These are phyloP conservation scores for Montipora capitata DNA, from an alignment of 92 coral and sea anemone species.

Conservation along the genomic window DNA sequence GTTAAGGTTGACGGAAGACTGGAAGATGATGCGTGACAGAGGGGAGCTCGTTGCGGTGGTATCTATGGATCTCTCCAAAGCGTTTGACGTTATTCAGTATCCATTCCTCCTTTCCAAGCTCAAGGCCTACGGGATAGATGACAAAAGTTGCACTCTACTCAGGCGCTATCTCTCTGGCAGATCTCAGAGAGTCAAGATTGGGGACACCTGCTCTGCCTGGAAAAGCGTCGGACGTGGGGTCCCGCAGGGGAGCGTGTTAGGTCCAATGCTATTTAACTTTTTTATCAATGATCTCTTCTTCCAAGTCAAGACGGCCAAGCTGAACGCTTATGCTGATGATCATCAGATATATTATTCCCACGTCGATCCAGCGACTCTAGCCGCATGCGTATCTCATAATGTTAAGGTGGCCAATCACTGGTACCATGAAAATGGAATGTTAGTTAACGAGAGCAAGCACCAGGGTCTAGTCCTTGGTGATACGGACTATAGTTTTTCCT, in stretches of 20 bases:
- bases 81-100: background rate
- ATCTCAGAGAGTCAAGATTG: slow-evolving; percentile 44
- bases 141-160: slow-evolving; percentile 16
- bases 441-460: too few species aligned
- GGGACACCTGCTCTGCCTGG: slow-evolving; percentile 33
- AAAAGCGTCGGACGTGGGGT: slow-evolving; percentile 15
- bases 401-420: too few species aligned
- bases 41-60: slow-evolving; percentile 44
- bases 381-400: too few species aligned
- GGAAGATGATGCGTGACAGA: slow-evolving; percentile 35
- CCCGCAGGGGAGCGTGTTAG: slow-evolving; percentile 39
- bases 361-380: too few species aligned
- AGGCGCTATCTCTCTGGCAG: slow-evolving; percentile 35
- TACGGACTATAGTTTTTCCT: too few species aligned
- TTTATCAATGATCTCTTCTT: too few species aligned
- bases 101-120: slow-evolving; percentile 34
- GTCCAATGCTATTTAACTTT: slow-evolving; percentile 33
- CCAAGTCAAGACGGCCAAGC: slow-evolving; percentile 37
- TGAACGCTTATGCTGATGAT: slow-evolving; percentile 68
- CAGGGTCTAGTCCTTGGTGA: too few species aligned
- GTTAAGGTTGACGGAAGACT: slow-evolving; percentile 42
- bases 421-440: too few species aligned
- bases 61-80: slow-evolving; percentile 37
- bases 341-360: too few species aligned
- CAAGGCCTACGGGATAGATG: slow-evolving; percentile 36